Percentiles rank a stretch among this genome's conserved stretches.
phyloP scores from a whole-genome alignment of 2,888 invertebrate species.

The Ectemnius cavifrons region DNA sequence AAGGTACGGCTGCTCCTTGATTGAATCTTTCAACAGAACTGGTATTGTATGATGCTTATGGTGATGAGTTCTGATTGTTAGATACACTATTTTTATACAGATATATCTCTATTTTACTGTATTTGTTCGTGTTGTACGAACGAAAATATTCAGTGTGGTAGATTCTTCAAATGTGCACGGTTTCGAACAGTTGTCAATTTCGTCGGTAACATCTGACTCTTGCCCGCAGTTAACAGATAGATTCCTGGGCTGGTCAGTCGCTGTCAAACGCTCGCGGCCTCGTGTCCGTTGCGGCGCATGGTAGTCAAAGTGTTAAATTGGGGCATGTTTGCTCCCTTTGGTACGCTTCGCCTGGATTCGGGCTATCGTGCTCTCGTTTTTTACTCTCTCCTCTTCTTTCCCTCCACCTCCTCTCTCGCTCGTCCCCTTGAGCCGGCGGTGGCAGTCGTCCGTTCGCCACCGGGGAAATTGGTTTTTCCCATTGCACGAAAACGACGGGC shows the following conservation, averaged over 20 bases:
- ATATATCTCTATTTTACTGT: too few species aligned
- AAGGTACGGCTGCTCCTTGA: slow-evolving; percentile 5
- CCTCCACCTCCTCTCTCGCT: slow-evolving; percentile 10
- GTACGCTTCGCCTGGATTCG: slow-evolving; percentile 47
- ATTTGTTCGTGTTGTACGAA: too few species aligned
- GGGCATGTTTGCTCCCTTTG: slow-evolving; percentile 53
- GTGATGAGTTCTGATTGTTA: too few species aligned
- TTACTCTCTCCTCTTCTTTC: slow-evolving; percentile 30
- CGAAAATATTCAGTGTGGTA: too few species aligned
- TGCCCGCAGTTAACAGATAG: too few species aligned
- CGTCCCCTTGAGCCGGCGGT: slow-evolving; percentile 5
- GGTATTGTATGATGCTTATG: too few species aligned
- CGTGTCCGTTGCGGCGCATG: slow-evolving; percentile 13
- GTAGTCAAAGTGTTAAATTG: slow-evolving; percentile 59
- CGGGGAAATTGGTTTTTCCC: slow-evolving; percentile 63
- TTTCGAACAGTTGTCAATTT: too few species aligned
- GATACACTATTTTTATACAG: too few species aligned
- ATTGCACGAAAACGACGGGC: slow-evolving; percentile 51
- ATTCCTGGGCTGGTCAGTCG: background rate
- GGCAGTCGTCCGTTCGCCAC: slow-evolving; percentile 52
- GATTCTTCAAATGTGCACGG: too few species aligned
- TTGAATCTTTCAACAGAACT: too few species aligned
- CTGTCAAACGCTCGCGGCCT: slow-evolving; percentile 11
- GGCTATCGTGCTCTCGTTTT: slow-evolving; percentile 56
- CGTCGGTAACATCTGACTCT: too few species aligned